These are phyloP conservation scores for Drosophila ananassae DNA, from an alignment of 1,140 invertebrate species.

Conservation along the genomic window DNA sequence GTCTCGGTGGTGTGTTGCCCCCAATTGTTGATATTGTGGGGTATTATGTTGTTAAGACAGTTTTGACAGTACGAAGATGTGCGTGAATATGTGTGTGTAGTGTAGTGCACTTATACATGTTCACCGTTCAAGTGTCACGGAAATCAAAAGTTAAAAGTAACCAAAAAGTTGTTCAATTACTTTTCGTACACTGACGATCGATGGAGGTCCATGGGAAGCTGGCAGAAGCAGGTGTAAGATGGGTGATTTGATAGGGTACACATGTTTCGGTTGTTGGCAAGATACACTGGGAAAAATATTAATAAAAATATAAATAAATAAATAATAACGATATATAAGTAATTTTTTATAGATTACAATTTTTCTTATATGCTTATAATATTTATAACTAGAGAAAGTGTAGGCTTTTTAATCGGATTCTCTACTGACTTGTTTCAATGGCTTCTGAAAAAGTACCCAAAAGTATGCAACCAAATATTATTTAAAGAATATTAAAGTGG, in stretches of 20 bases:
- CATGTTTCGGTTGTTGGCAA: neutral
- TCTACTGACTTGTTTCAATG: too few relatives aligned
- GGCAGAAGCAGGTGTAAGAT: constrained; percentile 27
- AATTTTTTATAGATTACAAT: too few relatives aligned
- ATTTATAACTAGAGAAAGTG: too few relatives aligned
- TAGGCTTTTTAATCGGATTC: too few relatives aligned
- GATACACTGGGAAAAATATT: neutral
- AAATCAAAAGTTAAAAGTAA: constrained; percentile 60
- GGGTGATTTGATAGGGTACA: constrained; percentile 4
- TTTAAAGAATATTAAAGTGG: too few relatives aligned
- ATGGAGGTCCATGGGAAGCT: constrained; percentile 19
- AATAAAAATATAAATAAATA: neutral
- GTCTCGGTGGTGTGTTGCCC: constrained; percentile 9
- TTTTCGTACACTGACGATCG: constrained; percentile 10
- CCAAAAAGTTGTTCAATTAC: constrained; percentile 56
- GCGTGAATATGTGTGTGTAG: neutral
- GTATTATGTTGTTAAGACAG: constrained; percentile 74
- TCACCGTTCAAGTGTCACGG: constrained; percentile 57
- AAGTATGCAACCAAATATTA: too few relatives aligned
- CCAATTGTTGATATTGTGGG: constrained; percentile 46
- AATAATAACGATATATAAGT: too few relatives aligned
- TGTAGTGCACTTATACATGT: constrained; percentile 11
- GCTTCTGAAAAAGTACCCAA: too few relatives aligned
- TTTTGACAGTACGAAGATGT: constrained; percentile 54
- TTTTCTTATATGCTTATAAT: too few relatives aligned